Conservation (phyloP, 2,797 vertebrate genomes). For the Neosilurus mollespiculum region DNA sequence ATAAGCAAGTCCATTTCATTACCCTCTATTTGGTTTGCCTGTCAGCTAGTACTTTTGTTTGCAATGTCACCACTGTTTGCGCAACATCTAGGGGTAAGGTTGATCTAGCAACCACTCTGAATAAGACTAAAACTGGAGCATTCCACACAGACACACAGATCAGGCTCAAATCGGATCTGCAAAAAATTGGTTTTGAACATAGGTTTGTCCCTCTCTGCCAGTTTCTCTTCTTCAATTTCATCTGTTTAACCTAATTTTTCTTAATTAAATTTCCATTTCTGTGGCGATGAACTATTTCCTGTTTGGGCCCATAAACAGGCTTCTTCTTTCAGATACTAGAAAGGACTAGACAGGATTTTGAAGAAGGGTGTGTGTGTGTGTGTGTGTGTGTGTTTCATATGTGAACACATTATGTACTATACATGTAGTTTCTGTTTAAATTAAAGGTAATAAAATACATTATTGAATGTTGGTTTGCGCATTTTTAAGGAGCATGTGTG, state of each 20-base stretch:
- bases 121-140: no score
- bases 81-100: no score
- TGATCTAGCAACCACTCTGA: no score
- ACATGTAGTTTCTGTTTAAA: background rate
- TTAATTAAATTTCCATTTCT: background rate
- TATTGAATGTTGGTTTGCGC: background rate
- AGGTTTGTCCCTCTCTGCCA: background rate
- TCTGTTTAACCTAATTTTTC: conserved; percentile 4
- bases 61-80: no score
- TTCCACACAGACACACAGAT: no score
- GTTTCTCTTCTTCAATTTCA: background rate
- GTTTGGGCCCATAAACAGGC: background rate
- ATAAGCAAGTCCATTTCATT: no score
- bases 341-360: background rate
- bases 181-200: no score
- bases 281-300: conserved; percentile 9
- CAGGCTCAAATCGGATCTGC: no score
- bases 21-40: no score
- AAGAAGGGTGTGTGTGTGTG: background rate
- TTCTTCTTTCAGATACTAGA: background rate
- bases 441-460: background rate
- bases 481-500: background rate
- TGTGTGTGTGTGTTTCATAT: background rate
- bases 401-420: background rate
- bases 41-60: no score